These are phyloP conservation scores for Falco naumanni DNA, from an alignment of 2,797 vertebrate genomes.

Conservation along the genomic window DNA sequence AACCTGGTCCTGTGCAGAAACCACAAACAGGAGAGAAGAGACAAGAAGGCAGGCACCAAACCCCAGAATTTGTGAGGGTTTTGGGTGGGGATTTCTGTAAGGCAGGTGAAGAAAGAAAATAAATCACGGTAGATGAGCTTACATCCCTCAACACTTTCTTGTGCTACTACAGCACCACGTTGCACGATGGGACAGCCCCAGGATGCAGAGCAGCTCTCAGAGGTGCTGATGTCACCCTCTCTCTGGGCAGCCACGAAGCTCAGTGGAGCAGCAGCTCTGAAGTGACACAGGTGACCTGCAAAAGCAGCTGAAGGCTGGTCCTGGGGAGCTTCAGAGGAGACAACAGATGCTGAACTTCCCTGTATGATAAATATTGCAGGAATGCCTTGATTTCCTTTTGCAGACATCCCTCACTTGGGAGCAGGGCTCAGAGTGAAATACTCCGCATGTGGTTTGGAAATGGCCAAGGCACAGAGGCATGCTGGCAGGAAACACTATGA, in stretches of 20 bases:
- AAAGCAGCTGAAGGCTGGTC: neutral
- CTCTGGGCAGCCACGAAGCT: neutral
- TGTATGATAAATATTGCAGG: neutral
- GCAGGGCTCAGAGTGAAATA: neutral
- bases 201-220: neutral
- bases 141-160: neutral
- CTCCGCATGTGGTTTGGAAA: neutral
- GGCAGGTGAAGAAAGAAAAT: neutral
- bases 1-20: neutral
- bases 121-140: neutral
- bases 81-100: neutral
- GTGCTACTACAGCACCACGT: fast-evolving
- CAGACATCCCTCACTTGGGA: neutral
- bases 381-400: neutral
- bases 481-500: neutral
- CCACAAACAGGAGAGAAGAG: neutral
- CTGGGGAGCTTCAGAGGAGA: neutral
- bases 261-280: neutral
- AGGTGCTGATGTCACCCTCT: neutral
- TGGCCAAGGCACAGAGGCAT: neutral
- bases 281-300: neutral
- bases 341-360: neutral
- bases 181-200: fast-evolving
- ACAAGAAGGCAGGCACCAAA: neutral
- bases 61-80: fast-evolving